phyloP scores from a whole-genome alignment of 2,888 invertebrate genomes.

The Amphipyra tragopoginis region DNA sequence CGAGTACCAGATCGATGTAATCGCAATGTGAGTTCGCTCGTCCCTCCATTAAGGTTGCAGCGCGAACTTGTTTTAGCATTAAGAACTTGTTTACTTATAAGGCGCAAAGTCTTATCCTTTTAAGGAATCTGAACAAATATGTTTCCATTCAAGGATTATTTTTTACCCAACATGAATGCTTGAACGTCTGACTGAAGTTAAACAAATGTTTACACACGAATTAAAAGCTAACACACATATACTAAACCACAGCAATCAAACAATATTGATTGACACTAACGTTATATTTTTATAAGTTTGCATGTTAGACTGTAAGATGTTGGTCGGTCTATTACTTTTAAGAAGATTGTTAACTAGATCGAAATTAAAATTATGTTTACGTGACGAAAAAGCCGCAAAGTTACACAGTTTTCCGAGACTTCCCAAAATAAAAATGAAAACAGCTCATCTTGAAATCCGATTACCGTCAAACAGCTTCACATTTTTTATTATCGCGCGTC shows the following conservation, averaged over 20 bases:
- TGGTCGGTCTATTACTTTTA: conserved; percentile 2
- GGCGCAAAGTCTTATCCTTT: conserved; percentile 78
- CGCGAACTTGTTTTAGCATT: conserved; percentile 80
- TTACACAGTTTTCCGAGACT: conserved; percentile 49
- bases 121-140: conserved; percentile 78
- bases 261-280: conserved; percentile 12
- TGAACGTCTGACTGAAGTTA: conserved; percentile 61
- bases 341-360: conserved; percentile 9
- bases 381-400: conserved; percentile 24
- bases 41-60: conserved; percentile 79
- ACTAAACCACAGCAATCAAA: conserved; percentile 17
- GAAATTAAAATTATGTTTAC: conserved; percentile 14
- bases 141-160: conserved; percentile 81
- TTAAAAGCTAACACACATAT: conserved; percentile 22
- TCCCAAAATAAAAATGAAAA: conserved; percentile 42
- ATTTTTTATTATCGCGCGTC: conserved; percentile 30
- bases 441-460: conserved; percentile 41
- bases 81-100: conserved; percentile 86
- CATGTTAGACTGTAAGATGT: conserved; percentile 15
- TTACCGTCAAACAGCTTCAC: conserved; percentile 28
- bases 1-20: conserved; percentile 61
- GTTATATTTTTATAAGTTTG: conserved; percentile 3
- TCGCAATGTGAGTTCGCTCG: conserved; percentile 71
- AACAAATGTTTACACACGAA: conserved; percentile 52
- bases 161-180: conserved; percentile 70